Conservation (phyloP, 1,140 invertebrate genomes). For the Bactericera cockerelli region DNA sequence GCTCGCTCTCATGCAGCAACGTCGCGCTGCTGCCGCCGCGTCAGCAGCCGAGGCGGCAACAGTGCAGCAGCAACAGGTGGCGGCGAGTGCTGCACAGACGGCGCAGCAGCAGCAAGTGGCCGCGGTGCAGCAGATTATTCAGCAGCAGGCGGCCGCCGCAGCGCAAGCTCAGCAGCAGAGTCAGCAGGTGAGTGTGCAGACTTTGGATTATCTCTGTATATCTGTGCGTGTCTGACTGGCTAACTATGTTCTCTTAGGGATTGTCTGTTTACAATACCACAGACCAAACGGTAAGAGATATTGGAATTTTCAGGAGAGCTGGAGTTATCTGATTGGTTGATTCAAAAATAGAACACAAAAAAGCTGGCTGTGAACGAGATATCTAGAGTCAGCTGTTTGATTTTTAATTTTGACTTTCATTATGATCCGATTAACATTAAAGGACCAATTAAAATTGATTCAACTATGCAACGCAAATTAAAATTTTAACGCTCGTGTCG, state of each 20-base stretch:
- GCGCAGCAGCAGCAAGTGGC: neutral
- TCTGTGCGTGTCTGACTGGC: constrained; percentile 10
- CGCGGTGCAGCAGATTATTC: constrained; percentile 14
- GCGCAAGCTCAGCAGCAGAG: constrained; percentile 23
- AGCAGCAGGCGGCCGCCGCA: constrained; percentile 29
- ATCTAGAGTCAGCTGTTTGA: neutral
- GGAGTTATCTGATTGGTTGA: too few relatives aligned
- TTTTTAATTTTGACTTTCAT: too few relatives aligned
- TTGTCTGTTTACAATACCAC: too few relatives aligned
- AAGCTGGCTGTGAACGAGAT: neutral
- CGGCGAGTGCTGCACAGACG: neutral
- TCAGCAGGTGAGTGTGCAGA: neutral
- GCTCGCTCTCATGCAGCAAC: constrained; percentile 27
- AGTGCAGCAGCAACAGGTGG: constrained; percentile 18
- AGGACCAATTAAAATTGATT: too few relatives aligned
- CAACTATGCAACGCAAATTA: too few relatives aligned
- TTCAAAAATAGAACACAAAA: too few relatives aligned
- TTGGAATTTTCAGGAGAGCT: too few relatives aligned
- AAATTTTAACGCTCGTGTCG: too few relatives aligned
- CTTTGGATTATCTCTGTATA: constrained; percentile 1
- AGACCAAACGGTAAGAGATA: too few relatives aligned
- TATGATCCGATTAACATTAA: too few relatives aligned
- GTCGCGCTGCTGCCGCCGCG: constrained; percentile 9
- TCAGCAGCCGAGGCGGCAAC: constrained; percentile 7
- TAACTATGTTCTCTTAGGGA: too few relatives aligned